Base-by-base conservation (phyloP, 2,888 invertebrate genomes). In the Agrochola macilenta region DNA sequence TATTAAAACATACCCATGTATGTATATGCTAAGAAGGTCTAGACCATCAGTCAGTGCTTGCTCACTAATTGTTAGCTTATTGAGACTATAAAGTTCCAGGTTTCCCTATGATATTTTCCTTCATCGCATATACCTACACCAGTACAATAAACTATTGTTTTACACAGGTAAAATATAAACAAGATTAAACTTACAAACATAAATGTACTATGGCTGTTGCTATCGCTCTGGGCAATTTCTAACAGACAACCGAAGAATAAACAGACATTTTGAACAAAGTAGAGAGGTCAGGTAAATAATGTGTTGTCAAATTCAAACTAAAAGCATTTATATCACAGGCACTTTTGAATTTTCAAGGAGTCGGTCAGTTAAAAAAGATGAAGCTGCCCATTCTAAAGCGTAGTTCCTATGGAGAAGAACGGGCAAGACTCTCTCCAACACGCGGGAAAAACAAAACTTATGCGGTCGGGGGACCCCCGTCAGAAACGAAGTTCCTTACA, bases 171-270 rank as follows among this genome's bases (percentile, higher is more conserved):
- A 46, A 76, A 46, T 63, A 49, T 52, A 60, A 66, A 30, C 49
- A 60, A 39, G 14, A 64, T 58, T 12, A 43, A 20, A 20, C 52
- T 75, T 30, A 39, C 11, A 65, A 49, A 66, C 65, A 76, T 30
- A 60, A 26, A 57, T 43, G 46, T 73, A 49, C 58, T 46, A 58
- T 60, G 17, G 43, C 49, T 43, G 8, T n/a, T 66, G 26, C 9
- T 49, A 60, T 60, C 35, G 49, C 58, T 68, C 58, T 5, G 5
- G n/a, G 52, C 43, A 78, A 78, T 43, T 52, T 60, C 14, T 52
- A 20, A 26, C 57, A 58, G 64, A 77, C 66, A 58, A 58, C 35
- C 2, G n/a, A 35, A 14, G 49, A 60, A 60, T 60, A 4, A 68
- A 43, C 17, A 60, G 20, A 43, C 14, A 20, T 26, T 52, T 52